Evolutionary conservation across 2,888 invertebrate genomes (phyloP).

Genomic region (Pterostichus madidus): DNA sequence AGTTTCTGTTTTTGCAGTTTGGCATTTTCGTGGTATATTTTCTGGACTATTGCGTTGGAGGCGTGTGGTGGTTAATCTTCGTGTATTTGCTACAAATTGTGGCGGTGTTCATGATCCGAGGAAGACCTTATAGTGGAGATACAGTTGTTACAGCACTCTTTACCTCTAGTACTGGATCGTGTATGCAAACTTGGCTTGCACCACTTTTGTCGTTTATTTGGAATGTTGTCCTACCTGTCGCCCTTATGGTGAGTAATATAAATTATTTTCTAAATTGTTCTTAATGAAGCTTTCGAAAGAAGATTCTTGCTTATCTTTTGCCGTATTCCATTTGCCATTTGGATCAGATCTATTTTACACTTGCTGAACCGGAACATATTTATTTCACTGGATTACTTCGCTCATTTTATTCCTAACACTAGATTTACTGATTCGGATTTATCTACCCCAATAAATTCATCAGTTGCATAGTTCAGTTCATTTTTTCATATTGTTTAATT

Average conservation of each 20-base stretch:
- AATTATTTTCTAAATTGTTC: no score
- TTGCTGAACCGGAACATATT: no score
- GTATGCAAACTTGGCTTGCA: slow-evolving; percentile 81
- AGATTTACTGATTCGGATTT: no score
- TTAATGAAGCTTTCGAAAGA: no score
- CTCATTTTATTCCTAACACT: no score
- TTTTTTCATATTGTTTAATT: no score
- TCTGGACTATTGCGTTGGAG: slow-evolving; percentile 90
- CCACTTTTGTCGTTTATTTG: slow-evolving; percentile 90
- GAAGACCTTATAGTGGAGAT: slow-evolving; percentile 91
- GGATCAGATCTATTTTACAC: no score
- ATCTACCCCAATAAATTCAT: no score
- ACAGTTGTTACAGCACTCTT: slow-evolving; percentile 83
- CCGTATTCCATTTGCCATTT: no score
- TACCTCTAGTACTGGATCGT: slow-evolving; percentile 77
- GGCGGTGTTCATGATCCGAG: slow-evolving; percentile 92
- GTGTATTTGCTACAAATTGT: slow-evolving; percentile 87
- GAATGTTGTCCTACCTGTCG: slow-evolving; percentile 92
- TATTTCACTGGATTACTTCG: no score
- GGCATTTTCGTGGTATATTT: slow-evolving; percentile 91
- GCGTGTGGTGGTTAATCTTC: slow-evolving; percentile 92
- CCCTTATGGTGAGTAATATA: slow-evolving; percentile 83
- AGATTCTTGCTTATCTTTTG: no score
- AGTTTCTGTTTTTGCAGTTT: slow-evolving; percentile 78
- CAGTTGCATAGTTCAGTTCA: no score